Base-by-base conservation (phyloP, 2,113 vertebrate species). In the Syrmaticus mikado region DNA sequence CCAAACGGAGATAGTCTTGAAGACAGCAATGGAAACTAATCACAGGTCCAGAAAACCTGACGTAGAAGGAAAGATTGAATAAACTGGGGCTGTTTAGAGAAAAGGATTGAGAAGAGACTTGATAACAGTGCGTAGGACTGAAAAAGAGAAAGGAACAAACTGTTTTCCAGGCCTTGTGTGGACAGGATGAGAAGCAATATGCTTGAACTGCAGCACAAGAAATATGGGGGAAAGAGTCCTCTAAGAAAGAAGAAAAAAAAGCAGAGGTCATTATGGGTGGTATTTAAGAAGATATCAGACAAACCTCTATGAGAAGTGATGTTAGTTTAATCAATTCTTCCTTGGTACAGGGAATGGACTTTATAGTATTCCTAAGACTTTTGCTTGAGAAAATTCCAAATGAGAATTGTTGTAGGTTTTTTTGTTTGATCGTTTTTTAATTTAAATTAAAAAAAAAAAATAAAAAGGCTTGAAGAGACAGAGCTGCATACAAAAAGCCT, bases 11-110 rank as follows among this genome's bases (percentile, higher is more conserved):
- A 87, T 27, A 82, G 67, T 28, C 46, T 65, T 67, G 87, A 91
- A 50, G 65, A 86, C 38, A 91, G 68, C 5, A 6, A 64, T 55
- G 85, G 80, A 95, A 95, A 87, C 32, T 91, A 40, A 95, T 74
- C 62, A 62, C 53, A 92, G 45, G 21, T 87, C 78, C 82, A 88
- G 79, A 88, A 95, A 93, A 85, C 79, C 55, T 93, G 85, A 87
- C 22, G 45, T 12, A 64, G 45, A 85, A 84, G 72, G 75, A 91
- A 93, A 89, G 60, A 82, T 4, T 85, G 87, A 90, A 83, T 45
- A 85, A 89, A 91, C 13, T 53, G 41, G 48, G 83, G 24, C 43
- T 76, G 66, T 91, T 89, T 66, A 77, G 65, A 71, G 55, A 67
- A 91, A 83, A 71, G 5, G 22, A 45, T 32, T 41, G 62, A 73